A percentile compares a stretch with the other conserved stretches of the same genome.
Conservation (phyloP, 2,797 vertebrate genomes). For the Leucoraja ocellata region DNA sequence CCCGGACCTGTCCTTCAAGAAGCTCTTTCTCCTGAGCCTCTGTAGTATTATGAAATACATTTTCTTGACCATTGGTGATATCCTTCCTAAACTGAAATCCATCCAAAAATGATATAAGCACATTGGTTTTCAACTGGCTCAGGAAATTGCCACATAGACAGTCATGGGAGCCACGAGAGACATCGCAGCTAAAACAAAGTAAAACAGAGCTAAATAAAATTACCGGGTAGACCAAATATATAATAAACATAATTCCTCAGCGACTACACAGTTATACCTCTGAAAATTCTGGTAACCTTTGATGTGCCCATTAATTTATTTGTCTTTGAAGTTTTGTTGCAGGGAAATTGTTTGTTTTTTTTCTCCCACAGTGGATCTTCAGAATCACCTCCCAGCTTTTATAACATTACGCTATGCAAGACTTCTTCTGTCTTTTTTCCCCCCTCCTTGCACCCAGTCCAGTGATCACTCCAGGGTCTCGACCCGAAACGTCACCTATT, state of each 20-base stretch:
- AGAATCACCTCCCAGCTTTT: too few species aligned
- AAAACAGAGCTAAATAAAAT: slow-evolving; percentile 6
- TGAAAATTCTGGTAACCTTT: neutral
- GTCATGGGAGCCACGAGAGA: neutral
- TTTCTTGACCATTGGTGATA: neutral
- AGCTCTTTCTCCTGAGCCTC: neutral
- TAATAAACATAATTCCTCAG: neutral
- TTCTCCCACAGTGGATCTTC: neutral
- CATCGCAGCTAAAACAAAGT: neutral
- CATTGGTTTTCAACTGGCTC: neutral
- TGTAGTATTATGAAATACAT: neutral
- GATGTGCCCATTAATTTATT: neutral
- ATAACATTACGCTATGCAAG: neutral
- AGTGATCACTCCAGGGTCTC: neutral
- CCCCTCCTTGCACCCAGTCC: neutral
- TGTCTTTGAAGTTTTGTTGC: neutral
- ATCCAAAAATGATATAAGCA: neutral
- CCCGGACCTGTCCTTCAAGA: too few species aligned
- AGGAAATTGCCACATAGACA: neutral
- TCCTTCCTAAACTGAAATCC: neutral
- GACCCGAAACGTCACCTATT: too few species aligned
- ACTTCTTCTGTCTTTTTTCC: neutral
- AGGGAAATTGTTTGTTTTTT: neutral
- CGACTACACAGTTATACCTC: neutral
- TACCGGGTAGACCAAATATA: neutral